Evolutionary conservation across 1,140 invertebrate genomes (phyloP).

Genomic region (Sycophaga agraensis): DNA sequence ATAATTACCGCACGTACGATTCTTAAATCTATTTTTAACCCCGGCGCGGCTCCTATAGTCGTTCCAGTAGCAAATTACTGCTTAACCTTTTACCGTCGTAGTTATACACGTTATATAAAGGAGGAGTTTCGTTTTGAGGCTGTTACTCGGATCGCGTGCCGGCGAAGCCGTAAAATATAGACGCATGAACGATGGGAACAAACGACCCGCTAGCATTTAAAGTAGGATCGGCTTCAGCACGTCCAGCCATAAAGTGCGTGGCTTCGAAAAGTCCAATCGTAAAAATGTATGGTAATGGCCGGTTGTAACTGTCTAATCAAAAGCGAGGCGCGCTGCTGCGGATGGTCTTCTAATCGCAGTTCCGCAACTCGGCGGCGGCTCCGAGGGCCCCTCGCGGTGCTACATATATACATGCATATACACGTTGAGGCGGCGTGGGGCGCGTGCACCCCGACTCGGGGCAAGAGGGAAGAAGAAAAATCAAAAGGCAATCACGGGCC

Average conservation of each 20-base stretch:
- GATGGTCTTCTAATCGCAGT: neutral
- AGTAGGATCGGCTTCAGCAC: slow-evolving; percentile 8
- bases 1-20: too few species aligned
- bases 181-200: slow-evolving; percentile 3
- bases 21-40: too few species aligned
- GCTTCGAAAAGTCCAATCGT: slow-evolving; percentile 14
- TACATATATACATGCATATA: too few species aligned
- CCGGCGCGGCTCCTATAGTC: too few species aligned
- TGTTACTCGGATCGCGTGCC: neutral
- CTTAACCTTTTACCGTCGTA: neutral
- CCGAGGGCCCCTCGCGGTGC: too few species aligned
- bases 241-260: slow-evolving; percentile 1
- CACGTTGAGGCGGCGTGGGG: too few species aligned
- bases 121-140: neutral
- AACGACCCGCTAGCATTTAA: slow-evolving; percentile 1
- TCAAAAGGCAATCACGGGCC: too few species aligned
- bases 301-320: slow-evolving; percentile 20
- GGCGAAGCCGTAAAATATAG: neutral
- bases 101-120: too few species aligned
- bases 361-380: too few species aligned
- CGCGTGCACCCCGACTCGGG: too few species aligned
- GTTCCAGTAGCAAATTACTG: too few species aligned
- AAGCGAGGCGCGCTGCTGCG: neutral
- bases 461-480: too few species aligned
- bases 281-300: slow-evolving; percentile 18